phyloP scores from a whole-genome alignment of 2,888 invertebrate species.

The Pyrocoelia pectoralis region DNA sequence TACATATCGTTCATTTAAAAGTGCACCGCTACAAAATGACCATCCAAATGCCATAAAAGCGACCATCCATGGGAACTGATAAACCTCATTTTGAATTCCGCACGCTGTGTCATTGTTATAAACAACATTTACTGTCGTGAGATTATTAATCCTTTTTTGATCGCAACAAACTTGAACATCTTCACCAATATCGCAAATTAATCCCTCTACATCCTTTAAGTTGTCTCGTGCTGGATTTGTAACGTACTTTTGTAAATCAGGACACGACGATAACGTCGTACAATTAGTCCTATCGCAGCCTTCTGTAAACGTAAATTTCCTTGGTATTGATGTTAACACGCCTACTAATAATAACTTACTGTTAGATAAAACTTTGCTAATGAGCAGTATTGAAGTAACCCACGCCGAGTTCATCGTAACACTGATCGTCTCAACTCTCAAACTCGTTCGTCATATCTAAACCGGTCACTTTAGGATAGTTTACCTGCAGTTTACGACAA shows the following conservation, averaged over 20 bases:
- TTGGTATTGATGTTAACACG: no score
- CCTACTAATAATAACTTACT: no score
- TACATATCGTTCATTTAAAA: neutral
- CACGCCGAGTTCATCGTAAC: no score
- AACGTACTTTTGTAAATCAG: neutral
- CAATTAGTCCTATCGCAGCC: no score
- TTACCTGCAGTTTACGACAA: no score
- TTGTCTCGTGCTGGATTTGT: neutral
- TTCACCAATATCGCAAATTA: neutral
- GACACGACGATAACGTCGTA: neutral
- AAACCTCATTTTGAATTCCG: neutral
- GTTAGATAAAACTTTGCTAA: no score
- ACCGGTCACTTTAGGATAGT: no score
- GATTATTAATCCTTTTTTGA: neutral
- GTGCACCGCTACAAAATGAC: neutral
- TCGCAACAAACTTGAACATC: neutral
- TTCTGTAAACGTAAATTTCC: no score
- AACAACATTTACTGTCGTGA: neutral
- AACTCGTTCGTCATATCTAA: no score
- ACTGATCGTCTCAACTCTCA: no score
- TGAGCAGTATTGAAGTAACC: no score
- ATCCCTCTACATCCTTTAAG: neutral
- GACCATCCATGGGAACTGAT: constrained; percentile 1
- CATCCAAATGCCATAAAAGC: neutral
- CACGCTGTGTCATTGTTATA: neutral